These are phyloP conservation scores for Synergus laeviventris DNA, from an alignment of 2,888 invertebrate species.

Conservation along the genomic window DNA sequence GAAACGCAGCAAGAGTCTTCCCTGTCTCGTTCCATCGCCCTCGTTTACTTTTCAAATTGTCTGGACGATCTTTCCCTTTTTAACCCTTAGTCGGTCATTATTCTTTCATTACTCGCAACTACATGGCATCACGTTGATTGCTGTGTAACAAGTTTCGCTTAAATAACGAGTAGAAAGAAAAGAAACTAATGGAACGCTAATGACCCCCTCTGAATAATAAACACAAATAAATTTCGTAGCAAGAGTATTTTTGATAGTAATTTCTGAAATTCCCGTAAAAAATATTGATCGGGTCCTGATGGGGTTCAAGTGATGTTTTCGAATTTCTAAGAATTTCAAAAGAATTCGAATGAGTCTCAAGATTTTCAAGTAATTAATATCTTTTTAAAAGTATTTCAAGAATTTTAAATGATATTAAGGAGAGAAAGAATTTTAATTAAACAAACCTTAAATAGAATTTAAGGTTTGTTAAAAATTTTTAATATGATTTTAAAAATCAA, in stretches of 20 bases:
- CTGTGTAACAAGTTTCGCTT: constrained; percentile 9
- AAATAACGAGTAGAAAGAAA: constrained; percentile 13
- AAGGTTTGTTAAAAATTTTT: no score
- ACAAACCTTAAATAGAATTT: no score
- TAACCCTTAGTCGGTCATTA: constrained; percentile 47
- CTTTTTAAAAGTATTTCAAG: no score
- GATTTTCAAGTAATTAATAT: no score
- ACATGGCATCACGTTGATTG: constrained; percentile 29
- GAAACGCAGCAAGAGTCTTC: constrained; percentile 47
- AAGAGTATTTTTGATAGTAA: neutral
- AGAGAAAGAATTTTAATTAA: no score
- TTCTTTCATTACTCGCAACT: constrained; percentile 51
- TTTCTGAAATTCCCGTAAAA: neutral
- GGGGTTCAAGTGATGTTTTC: no score
- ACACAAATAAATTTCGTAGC: neutral
- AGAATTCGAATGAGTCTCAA: no score
- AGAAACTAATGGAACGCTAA: neutral
- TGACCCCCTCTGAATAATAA: neutral
- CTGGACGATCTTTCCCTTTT: constrained; percentile 39
- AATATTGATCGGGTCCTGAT: no score
- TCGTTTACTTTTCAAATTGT: constrained; percentile 45
- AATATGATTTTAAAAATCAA: no score
- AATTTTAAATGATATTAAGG: no score
- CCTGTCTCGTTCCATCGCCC: constrained; percentile 44
- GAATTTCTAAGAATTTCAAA: no score